Percentiles rank a stretch among this genome's conserved stretches.
Evolutionary conservation across 1,140 invertebrate genomes (phyloP).

Genomic region (Drosophila watanabei): DNA sequence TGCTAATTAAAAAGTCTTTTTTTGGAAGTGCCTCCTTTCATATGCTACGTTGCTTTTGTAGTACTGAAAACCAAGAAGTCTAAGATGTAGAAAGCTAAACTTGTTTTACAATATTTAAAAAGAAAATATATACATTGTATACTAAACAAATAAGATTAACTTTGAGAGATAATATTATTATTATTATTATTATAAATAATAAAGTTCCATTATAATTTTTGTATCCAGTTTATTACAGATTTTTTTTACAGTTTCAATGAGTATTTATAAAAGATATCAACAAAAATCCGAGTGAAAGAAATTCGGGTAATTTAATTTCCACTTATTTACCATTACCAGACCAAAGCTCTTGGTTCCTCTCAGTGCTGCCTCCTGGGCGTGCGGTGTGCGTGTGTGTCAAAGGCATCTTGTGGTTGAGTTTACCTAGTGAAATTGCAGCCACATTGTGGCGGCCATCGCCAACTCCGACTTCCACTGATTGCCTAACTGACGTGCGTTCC

Average conservation of each 20-base stretch:
- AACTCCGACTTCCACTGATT: constrained; percentile 59
- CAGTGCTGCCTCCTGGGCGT: constrained; percentile 10
- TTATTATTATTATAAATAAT: no score
- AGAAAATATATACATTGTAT: no score
- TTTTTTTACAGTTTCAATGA: neutral
- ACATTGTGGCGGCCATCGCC: constrained; percentile 49
- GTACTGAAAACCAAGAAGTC: no score
- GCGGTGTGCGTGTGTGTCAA: constrained; percentile 35
- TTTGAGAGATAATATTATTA: neutral
- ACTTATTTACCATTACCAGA: neutral
- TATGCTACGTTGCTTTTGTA: neutral
- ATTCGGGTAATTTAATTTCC: no score
- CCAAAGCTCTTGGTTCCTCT: no score
- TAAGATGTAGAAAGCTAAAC: no score
- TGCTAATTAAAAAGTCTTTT: no score
- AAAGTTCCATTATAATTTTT: neutral
- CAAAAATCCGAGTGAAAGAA: neutral
- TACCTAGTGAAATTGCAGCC: constrained; percentile 61
- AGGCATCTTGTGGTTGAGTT: constrained; percentile 63
- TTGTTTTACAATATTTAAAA: neutral
- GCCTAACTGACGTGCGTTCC: constrained; percentile 42
- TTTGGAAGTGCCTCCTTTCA: neutral
- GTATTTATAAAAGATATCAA: neutral
- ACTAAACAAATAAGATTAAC: neutral
- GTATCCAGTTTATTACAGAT: neutral